Conservation (phyloP, 2,888 invertebrate genomes). For the Dicycla oo region DNA sequence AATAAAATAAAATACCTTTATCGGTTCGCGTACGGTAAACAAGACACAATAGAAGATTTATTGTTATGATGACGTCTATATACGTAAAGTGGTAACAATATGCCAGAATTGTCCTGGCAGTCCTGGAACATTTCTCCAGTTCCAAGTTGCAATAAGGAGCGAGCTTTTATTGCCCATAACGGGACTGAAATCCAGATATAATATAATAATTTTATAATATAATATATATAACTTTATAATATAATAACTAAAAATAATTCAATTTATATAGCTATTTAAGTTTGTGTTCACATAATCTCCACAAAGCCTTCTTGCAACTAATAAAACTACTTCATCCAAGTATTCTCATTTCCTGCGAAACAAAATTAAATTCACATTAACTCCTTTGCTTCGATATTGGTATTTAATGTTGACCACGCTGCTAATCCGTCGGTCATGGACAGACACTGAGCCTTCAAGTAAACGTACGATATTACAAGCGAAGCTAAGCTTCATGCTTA, state of each 20-base stretch:
- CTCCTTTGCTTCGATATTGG: neutral
- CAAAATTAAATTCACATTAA: constrained; percentile 22
- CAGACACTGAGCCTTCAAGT: constrained; percentile 33
- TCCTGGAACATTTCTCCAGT: neutral
- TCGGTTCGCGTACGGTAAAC: no score
- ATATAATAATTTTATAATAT: no score
- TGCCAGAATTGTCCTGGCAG: neutral
- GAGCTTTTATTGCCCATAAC: neutral
- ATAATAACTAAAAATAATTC: no score
- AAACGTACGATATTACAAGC: constrained; percentile 19
- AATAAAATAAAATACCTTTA: neutral
- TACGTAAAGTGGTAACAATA: neutral
- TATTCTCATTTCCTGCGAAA: constrained; percentile 24
- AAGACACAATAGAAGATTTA: no score
- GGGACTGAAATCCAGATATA: no score
- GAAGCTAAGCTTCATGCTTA: constrained; percentile 28
- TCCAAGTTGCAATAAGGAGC: neutral
- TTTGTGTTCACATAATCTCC: no score
- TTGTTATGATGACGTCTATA: no score
- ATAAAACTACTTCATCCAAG: neutral
- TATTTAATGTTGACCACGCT: constrained; percentile 11
- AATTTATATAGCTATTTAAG: no score
- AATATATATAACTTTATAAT: no score
- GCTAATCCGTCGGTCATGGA: constrained; percentile 13
- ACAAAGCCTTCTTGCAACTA: neutral